These are phyloP conservation scores for Gallinago solitaria DNA, from an alignment of 2,797 vertebrate species.

Conservation along the genomic window DNA sequence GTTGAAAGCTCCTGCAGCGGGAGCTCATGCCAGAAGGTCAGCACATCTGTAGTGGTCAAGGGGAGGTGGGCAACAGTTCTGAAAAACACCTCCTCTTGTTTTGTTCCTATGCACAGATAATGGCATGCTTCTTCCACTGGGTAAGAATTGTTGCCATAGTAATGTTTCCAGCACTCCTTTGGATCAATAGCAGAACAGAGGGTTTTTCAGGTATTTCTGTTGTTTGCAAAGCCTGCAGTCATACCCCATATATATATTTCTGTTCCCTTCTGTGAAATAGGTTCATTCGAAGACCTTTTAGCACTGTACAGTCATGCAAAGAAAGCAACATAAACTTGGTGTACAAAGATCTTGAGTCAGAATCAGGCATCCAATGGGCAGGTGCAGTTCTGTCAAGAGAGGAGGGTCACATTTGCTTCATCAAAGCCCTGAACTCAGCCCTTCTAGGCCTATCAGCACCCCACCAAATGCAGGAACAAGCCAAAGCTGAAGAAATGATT, in stretches of 20 bases:
- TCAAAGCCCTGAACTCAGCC: not conserved
- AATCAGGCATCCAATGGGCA: not conserved
- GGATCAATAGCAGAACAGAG: conserved; percentile 72
- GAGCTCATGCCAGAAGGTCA: conserved; percentile 51
- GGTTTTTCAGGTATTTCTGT: conserved; percentile 48
- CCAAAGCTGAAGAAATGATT: not conserved
- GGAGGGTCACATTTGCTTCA: not conserved
- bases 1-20: conserved; percentile 39
- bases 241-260: not conserved
- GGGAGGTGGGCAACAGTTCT: not conserved
- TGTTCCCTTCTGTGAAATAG: conserved; percentile 11
- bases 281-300: conserved; percentile 19
- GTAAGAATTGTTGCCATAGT: conserved; percentile 76
- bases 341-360: not conserved
- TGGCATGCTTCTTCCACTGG: conserved; percentile 52
- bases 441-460: not conserved
- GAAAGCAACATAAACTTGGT: not conserved
- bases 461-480: not conserved
- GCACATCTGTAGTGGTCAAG: conserved; percentile 16
- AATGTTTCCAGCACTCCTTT: conserved; percentile 71
- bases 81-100: conserved; percentile 45
- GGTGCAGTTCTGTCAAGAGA: not conserved
- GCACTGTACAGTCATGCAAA: not conserved
- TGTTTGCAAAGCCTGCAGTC: conserved; percentile 40
- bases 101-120: conserved; percentile 63